Conservation (phyloP, 1,140 invertebrate genomes). For the Cherax quadricarinatus region DNA sequence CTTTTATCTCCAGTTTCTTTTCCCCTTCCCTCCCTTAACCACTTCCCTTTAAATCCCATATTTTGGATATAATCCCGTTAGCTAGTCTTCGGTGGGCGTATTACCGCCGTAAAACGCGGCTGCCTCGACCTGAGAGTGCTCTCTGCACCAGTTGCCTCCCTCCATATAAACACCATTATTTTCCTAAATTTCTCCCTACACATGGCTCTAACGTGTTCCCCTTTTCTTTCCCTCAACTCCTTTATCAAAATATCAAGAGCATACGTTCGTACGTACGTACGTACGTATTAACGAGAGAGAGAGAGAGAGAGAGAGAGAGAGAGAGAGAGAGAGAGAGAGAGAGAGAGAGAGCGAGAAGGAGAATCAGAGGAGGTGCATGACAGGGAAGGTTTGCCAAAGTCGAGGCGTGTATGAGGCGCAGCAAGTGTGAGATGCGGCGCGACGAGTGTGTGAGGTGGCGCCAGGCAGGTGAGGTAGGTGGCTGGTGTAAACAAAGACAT, state of each 20-base stretch:
- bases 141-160: not conserved
- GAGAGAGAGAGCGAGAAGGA: too few relatives aligned
- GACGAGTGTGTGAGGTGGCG: not conserved
- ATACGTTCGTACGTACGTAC: too few relatives aligned
- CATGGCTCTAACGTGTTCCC: not conserved
- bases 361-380: not conserved
- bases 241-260: not conserved
- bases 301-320: too few relatives aligned
- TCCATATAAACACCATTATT: conserved; percentile 10
- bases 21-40: not conserved
- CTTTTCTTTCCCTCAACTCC: not conserved
- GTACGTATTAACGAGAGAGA: too few relatives aligned
- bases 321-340: too few relatives aligned
- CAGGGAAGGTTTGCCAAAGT: not conserved
- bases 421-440: not conserved
- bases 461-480: not conserved
- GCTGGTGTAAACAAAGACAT: conserved; percentile 14
- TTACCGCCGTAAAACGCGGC: conserved; percentile 28
- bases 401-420: too few relatives aligned
- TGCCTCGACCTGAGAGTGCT: not conserved
- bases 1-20: not conserved
- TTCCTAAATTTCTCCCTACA: not conserved
- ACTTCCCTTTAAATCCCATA: conserved; percentile 20
- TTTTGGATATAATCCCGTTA: conserved; percentile 33
- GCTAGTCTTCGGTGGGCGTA: conserved; percentile 22